Percentiles rank a stretch among this genome's conserved stretches.
These are phyloP conservation scores for Drosophila leontia DNA, from an alignment of 1,140 invertebrate genomes.

Conservation along the genomic window DNA sequence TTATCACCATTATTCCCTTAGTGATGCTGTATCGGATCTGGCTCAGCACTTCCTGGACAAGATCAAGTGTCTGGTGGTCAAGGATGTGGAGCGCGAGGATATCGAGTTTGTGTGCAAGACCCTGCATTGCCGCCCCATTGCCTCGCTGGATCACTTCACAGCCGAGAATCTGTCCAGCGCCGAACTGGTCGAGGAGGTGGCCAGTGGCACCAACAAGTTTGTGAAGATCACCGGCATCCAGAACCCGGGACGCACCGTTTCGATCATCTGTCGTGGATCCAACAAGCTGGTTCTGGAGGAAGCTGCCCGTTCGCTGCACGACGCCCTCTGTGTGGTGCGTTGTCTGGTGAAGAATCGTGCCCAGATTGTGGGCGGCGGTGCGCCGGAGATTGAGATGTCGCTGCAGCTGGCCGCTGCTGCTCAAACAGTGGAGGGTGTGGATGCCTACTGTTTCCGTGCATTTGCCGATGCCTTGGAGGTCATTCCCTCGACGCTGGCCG, in stretches of 20 bases:
- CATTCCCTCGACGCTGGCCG: constrained; percentile 98
- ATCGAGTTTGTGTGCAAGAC: constrained; percentile 99
- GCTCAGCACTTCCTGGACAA: constrained; percentile 99
- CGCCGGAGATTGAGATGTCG: constrained; percentile 97
- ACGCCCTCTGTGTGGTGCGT: constrained; percentile 98
- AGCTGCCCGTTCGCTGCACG: constrained; percentile 97
- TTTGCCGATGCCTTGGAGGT: constrained; percentile 99
- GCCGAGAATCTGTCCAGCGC: constrained; percentile 96
- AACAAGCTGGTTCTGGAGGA: constrained; percentile 98
- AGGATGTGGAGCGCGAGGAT: constrained; percentile 99
- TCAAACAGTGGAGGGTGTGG: constrained; percentile 94
- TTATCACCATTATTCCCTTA: neutral
- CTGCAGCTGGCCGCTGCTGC: constrained; percentile 93
- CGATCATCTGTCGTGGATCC: constrained; percentile 97
- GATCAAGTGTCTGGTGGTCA: constrained; percentile 99
- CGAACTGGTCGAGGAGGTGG: constrained; percentile 97
- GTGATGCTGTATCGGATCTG: constrained; percentile 97
- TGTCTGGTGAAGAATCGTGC: constrained; percentile 97
- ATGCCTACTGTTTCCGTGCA: constrained; percentile 97
- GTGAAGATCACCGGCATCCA: constrained; percentile 97
- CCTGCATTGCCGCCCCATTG: constrained; percentile 97
- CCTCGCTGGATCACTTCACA: constrained; percentile 98
- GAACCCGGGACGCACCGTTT: constrained; percentile 95
- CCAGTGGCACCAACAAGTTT: constrained; percentile 95
- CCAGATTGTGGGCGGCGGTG: constrained; percentile 97